Conservation (phyloP, 2,797 vertebrate genomes). For the Rhodeus uyekii region DNA sequence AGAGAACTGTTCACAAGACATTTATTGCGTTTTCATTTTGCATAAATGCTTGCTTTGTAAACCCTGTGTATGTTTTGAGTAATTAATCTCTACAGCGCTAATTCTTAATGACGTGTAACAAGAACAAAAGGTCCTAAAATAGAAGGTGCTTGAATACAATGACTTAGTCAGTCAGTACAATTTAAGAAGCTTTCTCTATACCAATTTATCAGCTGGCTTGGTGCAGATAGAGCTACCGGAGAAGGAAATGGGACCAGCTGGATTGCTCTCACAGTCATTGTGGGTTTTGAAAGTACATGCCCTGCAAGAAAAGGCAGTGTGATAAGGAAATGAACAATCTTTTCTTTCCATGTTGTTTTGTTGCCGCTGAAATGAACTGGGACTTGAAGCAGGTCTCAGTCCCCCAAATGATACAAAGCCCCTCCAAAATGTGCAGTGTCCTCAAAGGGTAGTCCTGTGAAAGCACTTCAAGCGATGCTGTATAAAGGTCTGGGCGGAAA, state of each 20-base stretch:
- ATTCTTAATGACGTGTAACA: background rate
- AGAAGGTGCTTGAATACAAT: background rate
- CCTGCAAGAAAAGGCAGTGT: constrained; percentile 13
- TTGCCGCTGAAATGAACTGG: constrained; percentile 36
- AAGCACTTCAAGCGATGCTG: constrained; percentile 47
- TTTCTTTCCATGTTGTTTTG: constrained; percentile 43
- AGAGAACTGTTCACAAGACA: background rate
- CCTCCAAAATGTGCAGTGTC: constrained; percentile 30
- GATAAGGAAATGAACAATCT: constrained; percentile 49
- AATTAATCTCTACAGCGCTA: constrained; percentile 2
- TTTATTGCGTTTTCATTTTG: too few species aligned
- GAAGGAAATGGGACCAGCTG: constrained; percentile 17
- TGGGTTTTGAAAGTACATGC: constrained; percentile 33
- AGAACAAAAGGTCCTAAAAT: constrained; percentile 11
- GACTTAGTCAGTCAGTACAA: background rate
- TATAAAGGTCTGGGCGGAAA: constrained; percentile 65
- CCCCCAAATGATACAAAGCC: constrained; percentile 14
- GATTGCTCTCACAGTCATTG: constrained; percentile 23
- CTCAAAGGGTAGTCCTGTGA: constrained; percentile 27
- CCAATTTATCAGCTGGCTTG: constrained; percentile 22
- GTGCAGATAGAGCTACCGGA: constrained; percentile 11
- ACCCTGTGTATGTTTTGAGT: constrained; percentile 3
- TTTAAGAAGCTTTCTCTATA: background rate
- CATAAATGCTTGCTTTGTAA: background rate
- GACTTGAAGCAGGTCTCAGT: constrained; percentile 17